Base-by-base conservation (phyloP, 2,797 vertebrate species). In the Molossus molossus region DNA sequence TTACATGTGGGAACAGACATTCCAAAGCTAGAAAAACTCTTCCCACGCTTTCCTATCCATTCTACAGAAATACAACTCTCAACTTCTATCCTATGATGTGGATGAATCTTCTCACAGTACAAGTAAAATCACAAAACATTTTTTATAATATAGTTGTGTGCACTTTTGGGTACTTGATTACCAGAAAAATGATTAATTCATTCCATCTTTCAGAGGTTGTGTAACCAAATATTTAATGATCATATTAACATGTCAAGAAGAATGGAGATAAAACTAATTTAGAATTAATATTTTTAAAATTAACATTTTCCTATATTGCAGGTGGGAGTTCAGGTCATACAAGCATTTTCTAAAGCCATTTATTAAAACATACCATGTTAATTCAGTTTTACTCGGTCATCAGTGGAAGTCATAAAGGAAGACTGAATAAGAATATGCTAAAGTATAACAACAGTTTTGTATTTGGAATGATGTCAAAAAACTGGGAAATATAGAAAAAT, bases 181-280 rank as follows among this genome's bases (percentile, higher is more conserved):
- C 14, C 29, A 81, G 62, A 94, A 95, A 96, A 89, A 89, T 70
- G 29, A 90, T 27, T 20, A 89, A 90, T 37, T 91, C 6, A 23
- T 40, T 67, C 6, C 55, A 67, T 67, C 53, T 94, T 92, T 95
- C 64, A 62, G 70, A 81, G 27, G 90, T 0, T 69, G 5, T 8
- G 53, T 64, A 82, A 58, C 4, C 50, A 91, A 75, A 72, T 57
- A 65, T 40, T 94, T 64, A 57, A 55, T 85, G 75, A 79, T 57
- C 50, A 72, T 33, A 64, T 50, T 90, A 58, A 80, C 91, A 79
- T 25, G 55, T 87, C 40, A 83, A 79, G 50, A 88, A 80, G 11
- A 82, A 60, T 27, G 25, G 72, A 65, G 23, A 9, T 37, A 73
- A 88, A 94, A 67, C 57, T 77, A 76, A 90, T 53, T 91, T 40